phyloP scores from a whole-genome alignment of 2,888 invertebrate genomes.

The Microlaimidae sp. region DNA sequence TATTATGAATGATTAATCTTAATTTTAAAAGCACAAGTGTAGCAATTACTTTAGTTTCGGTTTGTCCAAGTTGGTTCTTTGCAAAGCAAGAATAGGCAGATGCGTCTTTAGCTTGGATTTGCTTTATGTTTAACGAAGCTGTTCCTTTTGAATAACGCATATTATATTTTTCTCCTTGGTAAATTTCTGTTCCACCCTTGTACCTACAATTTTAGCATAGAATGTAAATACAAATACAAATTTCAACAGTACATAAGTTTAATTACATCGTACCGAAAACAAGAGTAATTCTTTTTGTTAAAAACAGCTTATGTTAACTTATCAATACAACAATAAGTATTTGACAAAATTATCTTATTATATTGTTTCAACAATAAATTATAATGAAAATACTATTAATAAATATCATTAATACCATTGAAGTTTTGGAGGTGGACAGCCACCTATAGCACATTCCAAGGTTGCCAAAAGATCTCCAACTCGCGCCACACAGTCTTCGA shows the following conservation, averaged over 20 bases:
- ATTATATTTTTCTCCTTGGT: conserved; percentile 32
- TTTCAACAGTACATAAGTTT: no score
- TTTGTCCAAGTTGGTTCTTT: conserved; percentile 62
- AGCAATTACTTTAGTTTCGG: conserved; percentile 53
- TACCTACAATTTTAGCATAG: no score
- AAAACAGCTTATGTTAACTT: not conserved
- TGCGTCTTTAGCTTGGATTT: conserved; percentile 74
- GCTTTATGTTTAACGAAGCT: conserved; percentile 54
- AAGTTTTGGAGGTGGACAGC: conserved; percentile 34
- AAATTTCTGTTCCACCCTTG: no score
- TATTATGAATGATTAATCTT: no score
- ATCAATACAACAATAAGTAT: no score
- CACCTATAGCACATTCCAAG: conserved; percentile 34
- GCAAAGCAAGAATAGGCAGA: conserved; percentile 67
- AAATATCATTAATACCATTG: conserved; percentile 29
- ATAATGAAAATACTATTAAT: no score
- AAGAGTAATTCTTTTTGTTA: conserved; percentile 17
- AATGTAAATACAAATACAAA: no score
- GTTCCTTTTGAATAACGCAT: conserved; percentile 26
- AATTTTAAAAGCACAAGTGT: no score
- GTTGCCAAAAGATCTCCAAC: conserved; percentile 30
- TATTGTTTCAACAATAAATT: no score
- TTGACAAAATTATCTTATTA: no score
- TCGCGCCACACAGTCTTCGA: conserved; percentile 34
- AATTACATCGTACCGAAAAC: no score